Evolutionary conservation across 1,140 invertebrate species (phyloP), one percentile per base, ranked within the genome.

Genomic region (Drosophila simulans): DNA sequence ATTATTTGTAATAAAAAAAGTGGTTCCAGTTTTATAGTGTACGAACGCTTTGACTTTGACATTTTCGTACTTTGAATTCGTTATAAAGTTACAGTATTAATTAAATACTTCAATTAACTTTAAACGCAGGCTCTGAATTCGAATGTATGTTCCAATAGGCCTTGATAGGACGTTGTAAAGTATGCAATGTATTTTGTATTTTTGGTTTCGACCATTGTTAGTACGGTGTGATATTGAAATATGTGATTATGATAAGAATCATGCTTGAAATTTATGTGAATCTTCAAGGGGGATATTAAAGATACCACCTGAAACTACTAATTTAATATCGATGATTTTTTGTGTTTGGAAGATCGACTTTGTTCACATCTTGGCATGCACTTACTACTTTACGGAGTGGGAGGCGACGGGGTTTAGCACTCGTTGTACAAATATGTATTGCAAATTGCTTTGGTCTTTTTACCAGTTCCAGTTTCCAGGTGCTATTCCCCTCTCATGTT

Each of bases 391-490:
- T 7, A 31, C 15, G 39, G 27, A 43, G 69, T 51, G 53, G 52
- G 37, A 5, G 57, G 37, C 5, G 31, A 11, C 31, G 48, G 37
- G 39, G 52, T 17, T 60, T 46, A 63, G 76, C 68, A 56, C 68
- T 77, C 74, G 74, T 82, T 75, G 70, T 77, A 77, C 81, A 85
- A 84, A 83, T 79, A 84, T 80, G 77, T 86, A 83, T 82, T 86
- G 83, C 83, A 86, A 86, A 86, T 86, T 86, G 79, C 74, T 81
- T 85, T 75, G 73, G 77, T 80, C 75, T 84, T 78, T 56, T 46
- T 64, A 20, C 53, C 76, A 85, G 78, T 88, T 86, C 83, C 83
- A 86, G 83, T 86, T 86, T 86, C 79, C 83, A 88, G 83, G 84
- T 80, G 76, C 37, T 42, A 11, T 54, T 46, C 57, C 40, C 55